These are phyloP conservation scores for Dinomys branickii DNA, from an alignment of 2,113 vertebrate species.

Conservation along the genomic window DNA sequence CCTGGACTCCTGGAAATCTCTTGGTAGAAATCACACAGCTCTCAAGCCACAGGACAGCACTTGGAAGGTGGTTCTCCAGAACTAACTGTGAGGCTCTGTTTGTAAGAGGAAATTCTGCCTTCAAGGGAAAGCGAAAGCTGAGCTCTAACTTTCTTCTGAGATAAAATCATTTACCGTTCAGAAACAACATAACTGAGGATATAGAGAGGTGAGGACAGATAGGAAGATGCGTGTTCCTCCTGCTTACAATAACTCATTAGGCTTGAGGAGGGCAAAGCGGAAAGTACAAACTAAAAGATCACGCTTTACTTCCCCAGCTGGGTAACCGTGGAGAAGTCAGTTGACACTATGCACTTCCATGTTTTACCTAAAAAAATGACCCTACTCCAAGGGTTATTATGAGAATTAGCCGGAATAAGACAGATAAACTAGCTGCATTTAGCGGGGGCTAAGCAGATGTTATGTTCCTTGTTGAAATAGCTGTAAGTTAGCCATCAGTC, in stretches of 20 bases:
- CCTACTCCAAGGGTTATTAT: not conserved
- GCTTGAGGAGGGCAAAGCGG: not conserved
- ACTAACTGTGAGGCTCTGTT: not conserved
- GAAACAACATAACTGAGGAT: not conserved
- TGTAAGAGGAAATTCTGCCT: not conserved
- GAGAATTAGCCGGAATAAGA: conserved; percentile 13
- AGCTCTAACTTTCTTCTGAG: conserved; percentile 11
- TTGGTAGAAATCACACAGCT: not conserved
- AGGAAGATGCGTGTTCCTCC: not conserved
- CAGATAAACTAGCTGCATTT: not conserved
- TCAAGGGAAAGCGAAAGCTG: not conserved
- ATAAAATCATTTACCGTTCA: not conserved
- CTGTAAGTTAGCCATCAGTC: not conserved
- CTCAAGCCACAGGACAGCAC: not conserved
- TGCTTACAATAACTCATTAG: not conserved
- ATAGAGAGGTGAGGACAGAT: not conserved
- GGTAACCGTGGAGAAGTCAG: not conserved
- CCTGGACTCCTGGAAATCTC: not conserved
- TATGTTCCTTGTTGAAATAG: not conserved
- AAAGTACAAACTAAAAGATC: not conserved
- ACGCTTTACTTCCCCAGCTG: not conserved
- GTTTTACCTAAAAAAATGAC: not conserved
- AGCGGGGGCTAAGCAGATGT: not conserved
- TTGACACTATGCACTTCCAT: not conserved
- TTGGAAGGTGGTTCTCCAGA: not conserved